Evolutionary conservation across 2,797 vertebrate genomes (phyloP).

Genomic region (Tangara arthus): DNA sequence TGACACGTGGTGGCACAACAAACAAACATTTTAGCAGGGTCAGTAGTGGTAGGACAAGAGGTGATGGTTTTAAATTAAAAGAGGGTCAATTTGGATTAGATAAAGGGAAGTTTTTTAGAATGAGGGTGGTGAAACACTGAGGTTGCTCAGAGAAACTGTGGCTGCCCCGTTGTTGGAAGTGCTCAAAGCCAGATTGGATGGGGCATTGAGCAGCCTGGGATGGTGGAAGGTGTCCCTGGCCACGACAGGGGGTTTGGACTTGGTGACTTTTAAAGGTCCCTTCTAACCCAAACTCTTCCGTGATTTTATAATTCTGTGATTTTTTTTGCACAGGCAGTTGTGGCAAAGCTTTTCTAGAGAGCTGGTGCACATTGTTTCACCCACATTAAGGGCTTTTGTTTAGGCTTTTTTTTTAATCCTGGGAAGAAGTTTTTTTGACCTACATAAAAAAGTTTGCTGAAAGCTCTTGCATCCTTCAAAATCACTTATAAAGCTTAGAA

Average conservation of each 20-base stretch:
- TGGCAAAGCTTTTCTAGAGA: neutral
- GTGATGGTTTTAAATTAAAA: neutral
- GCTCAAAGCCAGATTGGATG: neutral
- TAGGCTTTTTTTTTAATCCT: neutral
- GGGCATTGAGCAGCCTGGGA: neutral
- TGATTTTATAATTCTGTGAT: neutral
- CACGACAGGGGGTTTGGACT: neutral
- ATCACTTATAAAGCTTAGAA: neutral
- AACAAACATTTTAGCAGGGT: neutral
- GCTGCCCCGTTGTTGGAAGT: neutral
- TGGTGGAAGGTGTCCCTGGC: neutral
- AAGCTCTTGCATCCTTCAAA: conserved; percentile 22
- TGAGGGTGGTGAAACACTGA: neutral
- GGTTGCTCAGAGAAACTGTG: neutral
- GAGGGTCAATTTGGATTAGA: neutral
- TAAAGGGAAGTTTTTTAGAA: neutral
- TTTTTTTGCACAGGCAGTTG: neutral
- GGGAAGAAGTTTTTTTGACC: conserved; percentile 2
- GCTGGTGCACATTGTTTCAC: neutral
- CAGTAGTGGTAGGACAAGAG: neutral
- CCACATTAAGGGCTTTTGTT: neutral
- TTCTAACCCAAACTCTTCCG: neutral
- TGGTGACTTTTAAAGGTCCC: neutral
- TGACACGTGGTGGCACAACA: neutral
- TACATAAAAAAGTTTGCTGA: conserved; percentile 14